These are phyloP conservation scores for Allacma fusca DNA, from an alignment of 2,888 invertebrate species.

Conservation along the genomic window DNA sequence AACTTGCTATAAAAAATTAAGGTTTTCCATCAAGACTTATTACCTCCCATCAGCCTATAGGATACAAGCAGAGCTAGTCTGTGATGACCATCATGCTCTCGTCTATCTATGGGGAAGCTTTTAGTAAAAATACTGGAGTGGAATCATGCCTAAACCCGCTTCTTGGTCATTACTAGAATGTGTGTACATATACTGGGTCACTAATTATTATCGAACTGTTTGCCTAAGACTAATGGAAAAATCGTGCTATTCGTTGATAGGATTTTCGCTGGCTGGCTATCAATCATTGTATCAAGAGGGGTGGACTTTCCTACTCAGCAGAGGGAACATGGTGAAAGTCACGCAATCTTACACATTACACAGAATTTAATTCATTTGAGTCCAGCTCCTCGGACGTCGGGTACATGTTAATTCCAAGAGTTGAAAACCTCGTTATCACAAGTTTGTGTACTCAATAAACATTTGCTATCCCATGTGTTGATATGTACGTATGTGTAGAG, in stretches of 20 bases:
- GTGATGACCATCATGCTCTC: too few relatives aligned
- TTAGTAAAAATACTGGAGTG: background rate
- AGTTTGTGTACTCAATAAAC: slow-evolving; percentile 8
- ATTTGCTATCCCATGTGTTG: background rate
- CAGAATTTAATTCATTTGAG: slow-evolving; percentile 1
- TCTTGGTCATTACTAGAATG: background rate
- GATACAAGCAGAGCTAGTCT: too few relatives aligned
- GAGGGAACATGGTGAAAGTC: background rate
- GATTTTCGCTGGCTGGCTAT: background rate
- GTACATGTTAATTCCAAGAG: background rate
- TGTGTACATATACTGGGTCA: background rate
- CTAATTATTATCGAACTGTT: background rate
- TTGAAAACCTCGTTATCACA: background rate
- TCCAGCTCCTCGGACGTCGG: background rate
- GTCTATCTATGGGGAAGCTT: too few relatives aligned
- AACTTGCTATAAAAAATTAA: too few relatives aligned
- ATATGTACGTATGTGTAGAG: too few relatives aligned
- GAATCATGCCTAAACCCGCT: background rate
- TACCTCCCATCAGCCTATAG: too few relatives aligned
- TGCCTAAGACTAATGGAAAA: slow-evolving; percentile 4
- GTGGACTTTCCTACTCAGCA: background rate
- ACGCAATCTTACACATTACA: background rate
- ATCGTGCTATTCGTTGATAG: slow-evolving; percentile 4
- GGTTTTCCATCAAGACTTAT: too few relatives aligned
- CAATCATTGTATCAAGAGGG: background rate